A percentile compares a stretch with the other conserved stretches of the same genome.
phyloP scores from a whole-genome alignment of 2,113 vertebrate genomes.

The Danionella cerebrum region DNA sequence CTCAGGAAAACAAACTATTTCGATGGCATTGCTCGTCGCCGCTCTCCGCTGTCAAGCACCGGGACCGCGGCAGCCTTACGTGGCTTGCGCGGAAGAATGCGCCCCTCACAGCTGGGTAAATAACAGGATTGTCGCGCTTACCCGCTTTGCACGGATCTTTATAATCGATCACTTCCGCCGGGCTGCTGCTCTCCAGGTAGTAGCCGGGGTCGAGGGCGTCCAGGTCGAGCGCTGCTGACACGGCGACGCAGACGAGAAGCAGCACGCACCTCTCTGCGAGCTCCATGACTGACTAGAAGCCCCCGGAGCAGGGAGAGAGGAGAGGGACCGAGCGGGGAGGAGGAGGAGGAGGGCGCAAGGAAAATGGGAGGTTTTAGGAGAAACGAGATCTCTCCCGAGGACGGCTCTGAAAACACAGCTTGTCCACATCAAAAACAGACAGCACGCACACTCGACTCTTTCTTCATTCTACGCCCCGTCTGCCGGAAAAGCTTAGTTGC shows the following conservation, averaged over 20 bases:
- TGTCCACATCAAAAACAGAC: conserved; percentile 60
- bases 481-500: too few species aligned
- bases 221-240: conserved; percentile 17
- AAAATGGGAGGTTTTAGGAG: conserved; percentile 65
- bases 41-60: conserved; percentile 11
- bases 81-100: conserved; percentile 11
- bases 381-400: conserved; percentile 64
- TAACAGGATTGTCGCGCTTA: conserved; percentile 7
- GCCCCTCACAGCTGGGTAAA: neutral
- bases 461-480: too few species aligned
- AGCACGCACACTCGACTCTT: neutral
- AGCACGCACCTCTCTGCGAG: conserved; percentile 32
- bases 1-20: too few species aligned
- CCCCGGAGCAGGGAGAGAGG: conserved; percentile 16
- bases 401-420: conserved; percentile 65
- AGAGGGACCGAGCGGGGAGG: neutral
- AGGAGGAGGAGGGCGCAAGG: neutral
- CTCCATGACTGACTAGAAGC: conserved; percentile 32
- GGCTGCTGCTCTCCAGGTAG: conserved; percentile 19
- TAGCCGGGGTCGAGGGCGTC: conserved; percentile 29
- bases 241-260: conserved; percentile 28
- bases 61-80: conserved; percentile 8
- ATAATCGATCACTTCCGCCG: conserved; percentile 33
- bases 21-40: neutral
- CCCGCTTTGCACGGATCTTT: conserved; percentile 41